Percentiles rank a stretch among this genome's conserved stretches.
Evolutionary conservation across 2,113 vertebrate species (phyloP).

Genomic region (Cathartes aura): DNA sequence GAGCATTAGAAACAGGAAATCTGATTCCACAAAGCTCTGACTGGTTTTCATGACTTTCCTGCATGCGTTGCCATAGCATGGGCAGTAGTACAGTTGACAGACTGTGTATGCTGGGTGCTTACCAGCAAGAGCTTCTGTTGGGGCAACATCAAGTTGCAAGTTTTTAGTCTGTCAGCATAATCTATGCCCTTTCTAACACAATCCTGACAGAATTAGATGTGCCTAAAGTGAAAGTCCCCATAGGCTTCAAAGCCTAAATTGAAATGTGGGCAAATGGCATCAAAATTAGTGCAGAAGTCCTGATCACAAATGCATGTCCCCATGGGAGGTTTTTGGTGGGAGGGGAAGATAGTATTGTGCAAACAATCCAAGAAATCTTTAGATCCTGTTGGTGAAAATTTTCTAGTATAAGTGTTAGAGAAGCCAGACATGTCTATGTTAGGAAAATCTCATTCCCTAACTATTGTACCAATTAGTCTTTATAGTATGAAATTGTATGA

Average conservation of each 20-base stretch:
- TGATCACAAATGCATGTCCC: background rate
- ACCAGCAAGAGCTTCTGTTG: background rate
- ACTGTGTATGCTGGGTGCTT: background rate
- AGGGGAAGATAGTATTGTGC: background rate
- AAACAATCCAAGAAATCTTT: background rate
- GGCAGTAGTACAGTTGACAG: too few relatives aligned
- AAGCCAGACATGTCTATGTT: background rate
- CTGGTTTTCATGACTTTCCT: background rate
- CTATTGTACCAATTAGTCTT: background rate
- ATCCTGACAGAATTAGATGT: background rate
- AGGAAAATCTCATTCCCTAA: background rate
- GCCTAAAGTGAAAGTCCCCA: background rate
- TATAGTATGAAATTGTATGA: background rate
- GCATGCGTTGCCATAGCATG: accelerated
- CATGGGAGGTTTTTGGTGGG: background rate
- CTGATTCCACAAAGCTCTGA: background rate
- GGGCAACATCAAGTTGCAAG: background rate
- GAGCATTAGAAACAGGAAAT: background rate
- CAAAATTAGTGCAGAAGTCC: background rate
- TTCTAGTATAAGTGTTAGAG: background rate
- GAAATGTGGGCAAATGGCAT: background rate
- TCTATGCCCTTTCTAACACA: background rate
- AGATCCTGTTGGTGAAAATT: background rate
- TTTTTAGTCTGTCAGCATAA: background rate
- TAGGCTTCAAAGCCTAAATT: background rate